These are phyloP conservation scores for Argynnis bischoffii DNA, from an alignment of 2,888 invertebrate genomes.

Conservation along the genomic window DNA sequence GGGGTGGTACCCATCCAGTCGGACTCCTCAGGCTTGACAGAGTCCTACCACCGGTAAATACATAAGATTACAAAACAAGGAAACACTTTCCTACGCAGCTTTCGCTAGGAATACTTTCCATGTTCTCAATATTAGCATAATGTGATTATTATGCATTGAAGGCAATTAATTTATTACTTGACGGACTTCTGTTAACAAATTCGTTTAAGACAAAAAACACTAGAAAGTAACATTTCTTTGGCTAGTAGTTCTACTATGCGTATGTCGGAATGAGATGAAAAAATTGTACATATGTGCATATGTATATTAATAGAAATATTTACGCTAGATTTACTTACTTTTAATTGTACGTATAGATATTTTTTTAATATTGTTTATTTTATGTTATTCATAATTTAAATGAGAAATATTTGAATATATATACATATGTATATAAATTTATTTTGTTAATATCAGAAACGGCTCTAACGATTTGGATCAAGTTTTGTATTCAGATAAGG, in stretches of 20 bases:
- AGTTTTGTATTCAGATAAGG: too few species aligned
- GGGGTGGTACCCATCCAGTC: too few species aligned
- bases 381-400: too few species aligned
- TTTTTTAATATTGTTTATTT: too few species aligned
- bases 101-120: slow-evolving; percentile 25
- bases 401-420: too few species aligned
- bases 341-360: too few species aligned
- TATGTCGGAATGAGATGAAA: neutral
- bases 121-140: slow-evolving; percentile 26
- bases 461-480: too few species aligned
- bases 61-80: slow-evolving; percentile 17
- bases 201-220: neutral
- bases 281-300: neutral
- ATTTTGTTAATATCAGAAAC: too few species aligned
- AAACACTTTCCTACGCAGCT: slow-evolving; percentile 26
- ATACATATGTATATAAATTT: too few species aligned
- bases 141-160: slow-evolving; percentile 20
- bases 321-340: neutral
- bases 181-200: slow-evolving; percentile 15
- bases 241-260: neutral
- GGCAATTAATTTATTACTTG: slow-evolving; percentile 21
- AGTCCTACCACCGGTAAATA: too few species aligned
- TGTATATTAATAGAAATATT: neutral
- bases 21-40: too few species aligned
- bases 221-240: slow-evolving; percentile 6